Conservation (phyloP, 1,140 invertebrate genomes). For the Drosophila seguyi region DNA sequence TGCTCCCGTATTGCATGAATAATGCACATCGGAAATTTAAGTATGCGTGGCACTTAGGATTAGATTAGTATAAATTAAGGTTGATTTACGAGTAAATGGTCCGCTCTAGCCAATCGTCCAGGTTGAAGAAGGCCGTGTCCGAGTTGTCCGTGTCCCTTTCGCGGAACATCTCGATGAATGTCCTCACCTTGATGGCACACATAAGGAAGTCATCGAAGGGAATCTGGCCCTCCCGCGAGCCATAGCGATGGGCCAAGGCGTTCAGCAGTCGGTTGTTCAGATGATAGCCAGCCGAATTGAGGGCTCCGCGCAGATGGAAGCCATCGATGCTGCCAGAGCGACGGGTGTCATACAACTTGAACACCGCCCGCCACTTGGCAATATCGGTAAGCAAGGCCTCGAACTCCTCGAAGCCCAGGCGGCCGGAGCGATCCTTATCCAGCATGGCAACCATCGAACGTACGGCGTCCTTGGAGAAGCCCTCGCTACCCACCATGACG, state of each 20-base stretch:
- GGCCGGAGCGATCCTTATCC: constrained; percentile 96
- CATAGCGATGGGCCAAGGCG: constrained; percentile 95
- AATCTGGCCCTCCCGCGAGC: constrained; percentile 92
- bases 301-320: constrained; percentile 93
- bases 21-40: constrained; percentile 48
- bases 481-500: constrained; percentile 86
- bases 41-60: constrained; percentile 74
- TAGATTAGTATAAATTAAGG: constrained; percentile 58
- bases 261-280: constrained; percentile 96
- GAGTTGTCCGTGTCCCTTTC: constrained; percentile 89
- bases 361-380: constrained; percentile 95
- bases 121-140: constrained; percentile 91
- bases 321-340: constrained; percentile 92
- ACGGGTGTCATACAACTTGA: constrained; percentile 94
- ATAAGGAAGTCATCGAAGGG: constrained; percentile 98
- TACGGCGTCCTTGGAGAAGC: constrained; percentile 96
- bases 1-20: constrained; percentile 6
- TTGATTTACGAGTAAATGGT: constrained; percentile 88
- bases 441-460: constrained; percentile 98
- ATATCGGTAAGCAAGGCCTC: constrained; percentile 94
- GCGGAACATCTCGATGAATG: constrained; percentile 95
- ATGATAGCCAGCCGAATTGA: constrained; percentile 95
- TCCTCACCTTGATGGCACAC: constrained; percentile 96
- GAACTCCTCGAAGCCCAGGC: constrained; percentile 97
- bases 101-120: constrained; percentile 95